A percentile compares a stretch with the other conserved stretches of the same genome.
Conservation (phyloP, 2,113 vertebrate genomes). For the Zeus faber region DNA sequence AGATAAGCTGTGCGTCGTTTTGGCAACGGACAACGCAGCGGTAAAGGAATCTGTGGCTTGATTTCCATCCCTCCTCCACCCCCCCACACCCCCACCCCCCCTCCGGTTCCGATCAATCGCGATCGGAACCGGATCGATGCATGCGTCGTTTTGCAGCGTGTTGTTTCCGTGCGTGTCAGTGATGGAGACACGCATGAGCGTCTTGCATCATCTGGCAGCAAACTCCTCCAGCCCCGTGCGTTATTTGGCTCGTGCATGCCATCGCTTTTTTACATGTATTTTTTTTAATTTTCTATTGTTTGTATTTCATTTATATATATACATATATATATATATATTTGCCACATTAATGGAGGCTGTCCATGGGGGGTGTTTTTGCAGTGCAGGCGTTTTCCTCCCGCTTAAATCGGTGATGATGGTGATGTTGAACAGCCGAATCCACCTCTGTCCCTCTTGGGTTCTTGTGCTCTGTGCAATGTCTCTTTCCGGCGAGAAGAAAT, state of each 20-base stretch:
- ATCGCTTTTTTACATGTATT: too few relatives aligned
- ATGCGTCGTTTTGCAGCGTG: slow-evolving; percentile 49
- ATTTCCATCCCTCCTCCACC: slow-evolving; percentile 20
- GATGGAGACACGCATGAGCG: slow-evolving; percentile 22
- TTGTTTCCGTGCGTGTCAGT: slow-evolving; percentile 14
- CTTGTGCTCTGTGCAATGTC: not conserved
- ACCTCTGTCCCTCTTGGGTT: not conserved
- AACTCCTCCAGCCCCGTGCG: too few relatives aligned
- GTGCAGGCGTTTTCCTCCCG: not conserved
- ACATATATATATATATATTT: too few relatives aligned
- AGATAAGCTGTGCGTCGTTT: slow-evolving; percentile 47
- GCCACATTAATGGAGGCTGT: too few relatives aligned
- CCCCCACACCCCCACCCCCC: not conserved
- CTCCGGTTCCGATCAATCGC: too few relatives aligned
- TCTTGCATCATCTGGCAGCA: slow-evolving; percentile 42
- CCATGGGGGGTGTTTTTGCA: too few relatives aligned
- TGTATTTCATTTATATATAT: too few relatives aligned
- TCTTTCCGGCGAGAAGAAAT: too few relatives aligned
- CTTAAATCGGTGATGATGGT: not conserved
- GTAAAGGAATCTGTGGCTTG: slow-evolving; percentile 40
- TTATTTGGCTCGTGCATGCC: too few relatives aligned
- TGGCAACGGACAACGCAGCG: slow-evolving; percentile 35
- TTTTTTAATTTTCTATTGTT: too few relatives aligned
- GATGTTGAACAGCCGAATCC: too few relatives aligned
- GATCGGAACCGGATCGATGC: slow-evolving; percentile 26